Evolutionary conservation across 1,140 invertebrate species (phyloP).

Genomic region (Ooceraea biroi): DNA sequence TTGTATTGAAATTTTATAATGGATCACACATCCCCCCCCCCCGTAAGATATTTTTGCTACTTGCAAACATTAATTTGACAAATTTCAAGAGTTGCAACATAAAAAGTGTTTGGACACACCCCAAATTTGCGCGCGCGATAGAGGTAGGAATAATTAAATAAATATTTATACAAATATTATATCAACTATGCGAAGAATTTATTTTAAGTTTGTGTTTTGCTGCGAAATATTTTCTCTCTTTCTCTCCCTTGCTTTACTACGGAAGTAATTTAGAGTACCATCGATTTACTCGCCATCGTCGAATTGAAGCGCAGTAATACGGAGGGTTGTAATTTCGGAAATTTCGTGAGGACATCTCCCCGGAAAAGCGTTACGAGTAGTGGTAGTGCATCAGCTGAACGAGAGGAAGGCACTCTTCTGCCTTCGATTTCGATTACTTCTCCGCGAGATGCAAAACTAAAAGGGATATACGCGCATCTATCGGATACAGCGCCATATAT

Average conservation of each 20-base stretch:
- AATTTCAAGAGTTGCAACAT: background rate
- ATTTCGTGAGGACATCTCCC: background rate
- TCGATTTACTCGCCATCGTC: background rate
- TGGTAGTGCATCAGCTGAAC: background rate
- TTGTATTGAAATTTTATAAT: no score
- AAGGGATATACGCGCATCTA: background rate
- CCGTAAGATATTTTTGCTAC: background rate
- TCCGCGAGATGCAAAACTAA: slow-evolving; percentile 10
- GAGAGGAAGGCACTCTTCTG: slow-evolving; percentile 18
- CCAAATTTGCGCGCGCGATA: no score
- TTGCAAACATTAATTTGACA: slow-evolving; percentile 17
- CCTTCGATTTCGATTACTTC: background rate
- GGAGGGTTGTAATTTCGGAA: slow-evolving; percentile 7
- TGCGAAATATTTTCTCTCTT: background rate
- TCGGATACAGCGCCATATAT: background rate
- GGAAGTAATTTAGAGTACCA: slow-evolving; percentile 6
- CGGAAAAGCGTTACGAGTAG: background rate
- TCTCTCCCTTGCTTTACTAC: background rate
- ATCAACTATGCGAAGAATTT: background rate
- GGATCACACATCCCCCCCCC: background rate
- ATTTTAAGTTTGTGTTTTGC: background rate
- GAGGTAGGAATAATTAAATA: no score
- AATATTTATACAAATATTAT: background rate
- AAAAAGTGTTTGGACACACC: slow-evolving; percentile 10
- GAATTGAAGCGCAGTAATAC: background rate